Base-by-base conservation (phyloP, 1,140 invertebrate genomes). In the Danaus melanippus region DNA sequence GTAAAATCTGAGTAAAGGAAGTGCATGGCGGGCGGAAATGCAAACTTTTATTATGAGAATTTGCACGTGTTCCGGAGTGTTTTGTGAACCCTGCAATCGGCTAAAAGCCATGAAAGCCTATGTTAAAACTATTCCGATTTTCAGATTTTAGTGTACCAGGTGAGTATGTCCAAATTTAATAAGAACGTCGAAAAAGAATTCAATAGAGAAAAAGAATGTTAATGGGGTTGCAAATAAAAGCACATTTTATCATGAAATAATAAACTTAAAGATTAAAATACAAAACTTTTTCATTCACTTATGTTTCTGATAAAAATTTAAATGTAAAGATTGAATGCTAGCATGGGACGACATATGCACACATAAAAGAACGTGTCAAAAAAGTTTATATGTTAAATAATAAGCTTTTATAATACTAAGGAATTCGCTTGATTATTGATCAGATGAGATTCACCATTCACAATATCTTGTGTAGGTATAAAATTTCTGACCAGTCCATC, bases 1-100 rank as follows among this genome's bases (percentile, higher is more conserved):
- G 78, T 82, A 84, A 86, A 86, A 84, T 76, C 69, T 56, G 67
- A 80, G 79, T 78, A 78, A 77, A 84, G 83, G 83, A 86, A 86
- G 83, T 86, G 83, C 83, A 86, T 73, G 78, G 74, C 78, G 74
- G 73, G 67, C 80, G 83, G 83, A 86, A 86, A 86, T 86, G 83
- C 84, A 86, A 86, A 86, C 79, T 82, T 68, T 64, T 69, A 82
- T 86, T 86, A 79, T 84, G 84, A 79, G 69, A 84, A 82, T 66
- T 74, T 83, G 79, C 81, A 86, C 83, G 83, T 86, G 83, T 81
- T 79, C 81, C 83, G 83, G 79, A 70, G 67, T 55, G 73, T 80
- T 84, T 81, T 84, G 78, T 81, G 68, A 72, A 72, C 56, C 71
- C 70, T 74, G 75, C 74, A 74, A 51, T 67, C 67, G 57, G 69